Base-by-base conservation (phyloP, 2,888 invertebrate genomes). In the Serripes groenlandicus region DNA sequence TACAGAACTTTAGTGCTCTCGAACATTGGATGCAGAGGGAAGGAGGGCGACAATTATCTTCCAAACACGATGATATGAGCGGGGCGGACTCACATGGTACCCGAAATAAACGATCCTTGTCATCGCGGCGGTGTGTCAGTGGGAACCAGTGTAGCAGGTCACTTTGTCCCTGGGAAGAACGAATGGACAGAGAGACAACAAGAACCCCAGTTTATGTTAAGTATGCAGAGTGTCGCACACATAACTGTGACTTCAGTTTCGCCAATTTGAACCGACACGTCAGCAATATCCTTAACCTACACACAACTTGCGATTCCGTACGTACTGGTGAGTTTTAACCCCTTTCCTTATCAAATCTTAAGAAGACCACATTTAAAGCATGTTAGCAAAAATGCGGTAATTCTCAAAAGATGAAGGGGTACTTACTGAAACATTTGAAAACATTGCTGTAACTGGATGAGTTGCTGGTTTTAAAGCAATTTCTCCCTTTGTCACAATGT, bases 121-220 rank as follows among this genome's bases (percentile, higher is more conserved):
- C 42, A 15, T 66, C 66, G 1, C 28, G 37, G 18, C 42, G 66
- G 66, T 66, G 66, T 66, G 35, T 35, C 26, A n/a, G 42, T 9
- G 66, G 28, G 18, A 23, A 42, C 42, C 66, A 66, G 42, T 66
- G 66, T 28, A 42, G 42, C 1, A 23, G 34, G 5, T 66, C 66
- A 9, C 66, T 66, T 18, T 66, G 66, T 66, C 66, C 66, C 23
- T 66, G 66, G 66, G 42, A 18, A 28, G 66, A 66, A 42, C 26
- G 15, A 28, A 7, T 42, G 15, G 66, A 66, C 42, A 3, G 7
- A 9, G 37, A 66, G 42, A 30, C 9, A 23, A 21, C 42, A 1
- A 37, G 66, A 18, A 66, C 37, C 5, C 66, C 66, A 23, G 18
- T 66, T 21, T 42, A n/a, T n/a, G 26, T 66, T 9, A 66, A 66